phyloP scores from a whole-genome alignment of 2,113 vertebrate genomes.

The Grus americana region DNA sequence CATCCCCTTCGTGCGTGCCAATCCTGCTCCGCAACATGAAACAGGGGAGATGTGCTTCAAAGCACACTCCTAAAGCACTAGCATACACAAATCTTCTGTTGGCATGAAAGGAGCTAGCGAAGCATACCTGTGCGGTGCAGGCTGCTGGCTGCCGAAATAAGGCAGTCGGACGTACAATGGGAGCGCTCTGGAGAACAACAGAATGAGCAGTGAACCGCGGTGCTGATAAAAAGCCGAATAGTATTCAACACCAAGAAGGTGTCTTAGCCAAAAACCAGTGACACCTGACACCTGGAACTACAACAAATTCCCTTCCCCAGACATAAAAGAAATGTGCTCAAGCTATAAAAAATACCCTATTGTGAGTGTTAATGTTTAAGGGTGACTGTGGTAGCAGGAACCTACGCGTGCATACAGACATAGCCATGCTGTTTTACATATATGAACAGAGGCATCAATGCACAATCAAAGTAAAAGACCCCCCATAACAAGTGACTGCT shows the following conservation, averaged over 20 bases:
- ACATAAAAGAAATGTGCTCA: not conserved
- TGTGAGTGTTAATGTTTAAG: not conserved
- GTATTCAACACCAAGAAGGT: not conserved
- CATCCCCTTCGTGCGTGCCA: too few species aligned
- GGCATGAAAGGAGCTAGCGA: not conserved
- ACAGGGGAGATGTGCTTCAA: not conserved
- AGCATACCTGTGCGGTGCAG: not conserved
- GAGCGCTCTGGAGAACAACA: not conserved
- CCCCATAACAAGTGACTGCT: not conserved
- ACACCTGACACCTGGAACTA: not conserved
- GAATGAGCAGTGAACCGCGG: not conserved
- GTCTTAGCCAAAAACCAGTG: not conserved
- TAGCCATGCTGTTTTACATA: fast-evolving
- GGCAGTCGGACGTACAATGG: fast-evolving
- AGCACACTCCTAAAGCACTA: not conserved
- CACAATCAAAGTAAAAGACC: not conserved
- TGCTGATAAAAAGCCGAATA: not conserved
- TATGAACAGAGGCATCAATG: not conserved
- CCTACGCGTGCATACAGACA: fast-evolving
- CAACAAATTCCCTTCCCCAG: not conserved
- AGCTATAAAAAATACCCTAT: not conserved
- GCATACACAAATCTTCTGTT: not conserved
- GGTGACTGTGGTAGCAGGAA: not conserved
- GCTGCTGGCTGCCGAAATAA: not conserved
- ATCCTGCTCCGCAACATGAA: not conserved